Percentiles rank a stretch among this genome's conserved stretches.
phyloP scores from a whole-genome alignment of 2,888 invertebrate genomes.

The Tetragnatha montana region DNA sequence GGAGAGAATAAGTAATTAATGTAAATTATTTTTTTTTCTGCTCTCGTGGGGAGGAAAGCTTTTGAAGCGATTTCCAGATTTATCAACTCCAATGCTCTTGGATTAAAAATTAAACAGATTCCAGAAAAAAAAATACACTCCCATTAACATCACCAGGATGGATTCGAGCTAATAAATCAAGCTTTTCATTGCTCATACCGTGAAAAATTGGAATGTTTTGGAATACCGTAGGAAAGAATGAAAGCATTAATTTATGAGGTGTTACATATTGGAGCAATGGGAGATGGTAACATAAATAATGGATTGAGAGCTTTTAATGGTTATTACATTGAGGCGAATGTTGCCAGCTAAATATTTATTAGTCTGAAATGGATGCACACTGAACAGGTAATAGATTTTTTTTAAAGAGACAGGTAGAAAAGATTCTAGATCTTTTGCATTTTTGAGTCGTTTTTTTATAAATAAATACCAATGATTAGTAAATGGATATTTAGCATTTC shows the following conservation, averaged over 20 bases:
- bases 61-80: conserved; percentile 1
- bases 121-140: neutral
- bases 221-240: neutral
- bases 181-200: neutral
- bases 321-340: neutral
- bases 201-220: neutral
- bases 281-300: neutral
- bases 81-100: conserved; percentile 14
- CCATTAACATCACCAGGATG: neutral
- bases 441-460: too few relatives aligned
- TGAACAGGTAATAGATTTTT: neutral
- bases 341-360: neutral
- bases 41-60: neutral
- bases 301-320: neutral
- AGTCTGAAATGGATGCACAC: neutral
- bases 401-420: too few relatives aligned
- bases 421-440: too few relatives aligned
- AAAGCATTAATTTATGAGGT: neutral
- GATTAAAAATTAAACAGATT: conserved; percentile 19
- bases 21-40: conserved; percentile 22
- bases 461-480: too few relatives aligned
- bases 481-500: too few relatives aligned
- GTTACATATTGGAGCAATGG: neutral
- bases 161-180: neutral
- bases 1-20: conserved; percentile 50